These are phyloP conservation scores for Labeo rohita DNA, from an alignment of 2,113 vertebrate genomes.

Conservation along the genomic window DNA sequence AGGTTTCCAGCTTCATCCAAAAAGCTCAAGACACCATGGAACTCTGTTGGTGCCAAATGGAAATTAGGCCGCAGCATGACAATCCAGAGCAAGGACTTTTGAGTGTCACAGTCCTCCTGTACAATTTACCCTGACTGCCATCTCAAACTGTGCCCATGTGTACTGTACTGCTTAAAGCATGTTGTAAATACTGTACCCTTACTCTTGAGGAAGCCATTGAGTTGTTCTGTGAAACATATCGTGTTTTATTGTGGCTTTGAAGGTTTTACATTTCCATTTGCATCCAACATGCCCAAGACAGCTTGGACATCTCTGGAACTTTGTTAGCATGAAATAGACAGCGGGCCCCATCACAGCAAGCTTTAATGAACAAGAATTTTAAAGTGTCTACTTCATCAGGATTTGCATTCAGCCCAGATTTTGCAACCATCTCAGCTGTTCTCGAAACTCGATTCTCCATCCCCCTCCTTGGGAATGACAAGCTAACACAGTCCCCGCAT, in stretches of 20 bases:
- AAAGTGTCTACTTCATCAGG: background rate
- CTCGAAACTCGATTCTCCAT: conserved; percentile 38
- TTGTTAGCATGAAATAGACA: conserved; percentile 3
- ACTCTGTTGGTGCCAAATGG: background rate
- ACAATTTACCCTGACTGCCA: background rate
- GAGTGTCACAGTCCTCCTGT: background rate
- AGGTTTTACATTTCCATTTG: background rate
- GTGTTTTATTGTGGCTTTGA: background rate
- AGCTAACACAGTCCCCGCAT: background rate
- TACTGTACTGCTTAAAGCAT: background rate
- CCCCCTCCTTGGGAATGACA: conserved; percentile 31
- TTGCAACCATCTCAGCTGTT: conserved; percentile 42
- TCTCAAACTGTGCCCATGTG: background rate
- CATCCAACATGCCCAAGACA: background rate
- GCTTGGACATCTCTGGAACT: background rate
- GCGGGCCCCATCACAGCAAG: background rate
- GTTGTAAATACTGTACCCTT: background rate
- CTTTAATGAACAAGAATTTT: background rate
- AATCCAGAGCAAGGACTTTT: background rate
- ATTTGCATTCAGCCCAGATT: background rate
- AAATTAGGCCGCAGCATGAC: background rate
- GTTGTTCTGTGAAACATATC: background rate
- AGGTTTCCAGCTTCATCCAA: background rate
- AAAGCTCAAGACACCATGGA: background rate
- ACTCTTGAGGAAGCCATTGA: background rate